Evolutionary conservation across 2,797 vertebrate genomes (phyloP).

Genomic region (Microctenopoma steveboyesi): DNA sequence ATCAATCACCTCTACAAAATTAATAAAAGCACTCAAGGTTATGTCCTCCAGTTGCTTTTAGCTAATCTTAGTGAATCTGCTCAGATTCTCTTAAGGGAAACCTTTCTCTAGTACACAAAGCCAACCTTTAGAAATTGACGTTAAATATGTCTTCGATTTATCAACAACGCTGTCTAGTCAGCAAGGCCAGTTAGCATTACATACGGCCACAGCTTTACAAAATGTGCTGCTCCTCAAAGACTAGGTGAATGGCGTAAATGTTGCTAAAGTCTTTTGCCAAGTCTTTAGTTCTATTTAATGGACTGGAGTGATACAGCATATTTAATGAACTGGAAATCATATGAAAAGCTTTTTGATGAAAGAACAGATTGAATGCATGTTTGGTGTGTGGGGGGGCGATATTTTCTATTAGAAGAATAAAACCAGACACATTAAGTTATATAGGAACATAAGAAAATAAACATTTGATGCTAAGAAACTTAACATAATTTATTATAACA

Average conservation of each 20-base stretch:
- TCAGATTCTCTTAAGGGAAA: slow-evolving; percentile 25
- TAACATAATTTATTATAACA: not conserved
- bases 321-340: slow-evolving; percentile 56
- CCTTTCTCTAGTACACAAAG: slow-evolving; percentile 19
- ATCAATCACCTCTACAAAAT: slow-evolving; percentile 49
- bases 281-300: slow-evolving; percentile 47
- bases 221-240: slow-evolving; percentile 23
- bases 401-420: slow-evolving; percentile 32
- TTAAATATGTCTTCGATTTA: slow-evolving; percentile 3
- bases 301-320: slow-evolving; percentile 20
- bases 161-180: slow-evolving; percentile 8
- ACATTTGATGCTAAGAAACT: slow-evolving; percentile 7
- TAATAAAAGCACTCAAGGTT: slow-evolving; percentile 25
- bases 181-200: not conserved
- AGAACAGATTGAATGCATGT: slow-evolving; percentile 55
- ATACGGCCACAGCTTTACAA: not conserved
- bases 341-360: slow-evolving; percentile 47
- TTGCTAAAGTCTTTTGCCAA: slow-evolving; percentile 26
- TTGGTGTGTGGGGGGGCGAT: slow-evolving; percentile 14
- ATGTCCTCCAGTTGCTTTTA: slow-evolving; percentile 14
- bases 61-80: slow-evolving; percentile 31
- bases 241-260: slow-evolving; percentile 20
- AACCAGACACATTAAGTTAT: slow-evolving; percentile 16
- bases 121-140: not conserved
- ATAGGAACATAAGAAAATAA: slow-evolving; percentile 12